Base-by-base conservation (phyloP, 2,797 vertebrate genomes). In the Hoplostethus atlanticus region DNA sequence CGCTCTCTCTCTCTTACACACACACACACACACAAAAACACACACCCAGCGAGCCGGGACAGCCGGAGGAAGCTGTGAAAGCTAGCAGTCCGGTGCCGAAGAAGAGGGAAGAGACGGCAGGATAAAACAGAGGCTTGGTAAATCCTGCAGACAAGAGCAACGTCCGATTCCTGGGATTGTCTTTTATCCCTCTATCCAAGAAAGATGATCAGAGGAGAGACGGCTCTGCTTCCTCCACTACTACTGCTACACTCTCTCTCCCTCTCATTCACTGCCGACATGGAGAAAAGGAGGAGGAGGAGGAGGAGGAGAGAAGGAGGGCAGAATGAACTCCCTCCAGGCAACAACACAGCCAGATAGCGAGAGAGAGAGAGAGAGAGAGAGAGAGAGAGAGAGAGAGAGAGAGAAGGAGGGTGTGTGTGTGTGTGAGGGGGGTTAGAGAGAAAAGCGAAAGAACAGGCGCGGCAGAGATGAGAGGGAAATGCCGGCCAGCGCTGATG, bases 321-420 rank as follows among this genome's bases (percentile, higher is more conserved):
- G 87, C 77, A 91, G 89, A 92, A 87, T 80, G 88, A 93, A 93
- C 84, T 92, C 93, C 92, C 93, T 91, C 71, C 84, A 93, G 93
- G 92, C 92, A 91, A 89, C 84, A 91, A 88, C 90, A 91, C 86
- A 89, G 87, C 76, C 71, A 91, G 89, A 91, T 80, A 92, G 87
- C 64, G 61, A 83, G 81, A 89, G 86, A 81, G 80, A 54, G 83
- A 83, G 68, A 47, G 84, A 60, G 77, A 56, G 48, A 30, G 70
- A 54, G 77, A 34, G 46, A 57, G 71, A 46, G 68, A 34, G 68
- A 46, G 28, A 53, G 28, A 53, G 74, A 42, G 58, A 21, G 21
- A 1, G 21, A 21, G 21, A 21, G 1, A 21, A 21, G 44, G 77
- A 65, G 69, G 61, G 54, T 65, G 56, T 61, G 54, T 62, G 63